phyloP scores from a whole-genome alignment of 2,113 vertebrate species.

The Prionailurus viverrinus region DNA sequence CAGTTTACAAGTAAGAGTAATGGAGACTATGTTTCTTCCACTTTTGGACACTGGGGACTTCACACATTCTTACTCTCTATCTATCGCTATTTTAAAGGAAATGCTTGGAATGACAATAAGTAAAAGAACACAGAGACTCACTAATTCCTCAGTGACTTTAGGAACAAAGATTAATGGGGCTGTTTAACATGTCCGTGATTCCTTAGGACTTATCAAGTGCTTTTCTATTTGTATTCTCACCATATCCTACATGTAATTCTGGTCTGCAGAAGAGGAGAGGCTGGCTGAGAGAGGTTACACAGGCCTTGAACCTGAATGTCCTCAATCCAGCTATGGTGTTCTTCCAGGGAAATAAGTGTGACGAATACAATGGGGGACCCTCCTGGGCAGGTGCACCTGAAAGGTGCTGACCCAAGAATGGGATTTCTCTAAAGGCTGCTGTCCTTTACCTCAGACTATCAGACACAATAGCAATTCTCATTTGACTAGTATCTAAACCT shows the following conservation, averaged over 20 bases:
- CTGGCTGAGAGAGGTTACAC: background rate
- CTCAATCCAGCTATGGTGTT: background rate
- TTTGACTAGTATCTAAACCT: slow-evolving; percentile 13
- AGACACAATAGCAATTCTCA: slow-evolving; percentile 12
- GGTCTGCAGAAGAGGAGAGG: background rate
- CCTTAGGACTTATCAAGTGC: background rate
- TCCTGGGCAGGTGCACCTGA: background rate
- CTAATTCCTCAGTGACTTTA: background rate
- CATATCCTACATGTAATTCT: background rate
- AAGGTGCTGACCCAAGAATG: background rate
- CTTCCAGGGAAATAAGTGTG: background rate
- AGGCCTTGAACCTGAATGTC: background rate
- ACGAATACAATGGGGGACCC: too few relatives aligned
- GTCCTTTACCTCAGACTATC: background rate
- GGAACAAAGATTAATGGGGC: background rate
- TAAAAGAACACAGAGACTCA: background rate
- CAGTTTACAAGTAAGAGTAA: background rate
- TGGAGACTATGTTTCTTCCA: background rate
- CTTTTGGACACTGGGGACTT: background rate
- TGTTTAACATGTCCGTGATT: background rate
- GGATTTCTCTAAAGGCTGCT: background rate
- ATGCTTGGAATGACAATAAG: background rate
- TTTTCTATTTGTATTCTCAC: slow-evolving; percentile 9
- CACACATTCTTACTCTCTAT: background rate
- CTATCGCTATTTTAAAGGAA: slow-evolving; percentile 39